A percentile compares a stretch with the other conserved stretches of the same genome.
Conservation (phyloP, 2,888 invertebrate genomes). For the Lasioglossum pauxillum region DNA sequence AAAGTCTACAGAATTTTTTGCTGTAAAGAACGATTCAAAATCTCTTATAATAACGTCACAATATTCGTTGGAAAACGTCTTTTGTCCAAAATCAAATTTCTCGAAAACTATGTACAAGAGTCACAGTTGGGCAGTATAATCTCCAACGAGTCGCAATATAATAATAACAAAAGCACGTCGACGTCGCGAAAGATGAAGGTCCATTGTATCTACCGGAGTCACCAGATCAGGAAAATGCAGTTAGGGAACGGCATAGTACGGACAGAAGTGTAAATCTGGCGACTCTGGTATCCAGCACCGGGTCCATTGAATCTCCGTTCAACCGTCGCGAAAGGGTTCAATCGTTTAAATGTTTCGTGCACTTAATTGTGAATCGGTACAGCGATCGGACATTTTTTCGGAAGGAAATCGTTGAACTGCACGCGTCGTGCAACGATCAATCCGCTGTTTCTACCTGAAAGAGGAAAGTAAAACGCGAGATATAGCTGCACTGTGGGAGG, state of each 20-base stretch:
- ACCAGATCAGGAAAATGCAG: too few relatives aligned
- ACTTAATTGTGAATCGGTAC: slow-evolving; percentile 7
- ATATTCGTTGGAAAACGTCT: too few relatives aligned
- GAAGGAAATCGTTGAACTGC: background rate
- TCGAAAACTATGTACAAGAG: too few relatives aligned
- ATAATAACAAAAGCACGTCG: background rate
- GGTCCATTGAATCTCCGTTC: slow-evolving; percentile 10
- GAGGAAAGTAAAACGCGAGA: slow-evolving; percentile 34
- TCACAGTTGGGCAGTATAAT: background rate
- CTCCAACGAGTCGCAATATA: slow-evolving; percentile 1
- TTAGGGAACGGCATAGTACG: too few relatives aligned
- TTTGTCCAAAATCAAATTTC: too few relatives aligned
- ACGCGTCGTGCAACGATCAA: slow-evolving; percentile 1
- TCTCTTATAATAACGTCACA: too few relatives aligned
- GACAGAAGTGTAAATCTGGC: too few relatives aligned
- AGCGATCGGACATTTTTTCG: background rate
- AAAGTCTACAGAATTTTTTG: too few relatives aligned
- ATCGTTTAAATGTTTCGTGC: slow-evolving; percentile 26
- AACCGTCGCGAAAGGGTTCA: slow-evolving; percentile 29
- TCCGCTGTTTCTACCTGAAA: slow-evolving; percentile 27
- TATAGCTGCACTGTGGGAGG: slow-evolving; percentile 22
- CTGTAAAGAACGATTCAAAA: too few relatives aligned
- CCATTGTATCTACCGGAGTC: background rate
- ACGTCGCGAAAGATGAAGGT: background rate
- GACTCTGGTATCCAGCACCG: background rate